A percentile compares a stretch with the other conserved stretches of the same genome.
Evolutionary conservation across 2,888 invertebrate genomes (phyloP).

Genomic region (Eupithecia subfuscata): DNA sequence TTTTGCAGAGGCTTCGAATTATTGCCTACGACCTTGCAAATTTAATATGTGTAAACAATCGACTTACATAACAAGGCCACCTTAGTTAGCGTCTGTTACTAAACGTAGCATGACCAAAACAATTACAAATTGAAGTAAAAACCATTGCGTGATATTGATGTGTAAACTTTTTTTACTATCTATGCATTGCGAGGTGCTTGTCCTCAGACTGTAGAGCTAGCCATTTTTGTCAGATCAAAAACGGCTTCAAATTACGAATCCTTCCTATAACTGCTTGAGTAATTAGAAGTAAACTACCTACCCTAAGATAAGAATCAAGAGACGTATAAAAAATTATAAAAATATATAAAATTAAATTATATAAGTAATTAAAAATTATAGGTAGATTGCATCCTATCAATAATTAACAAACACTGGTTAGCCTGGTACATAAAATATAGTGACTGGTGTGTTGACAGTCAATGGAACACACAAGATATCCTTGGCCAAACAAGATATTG

Average conservation of each 20-base stretch:
- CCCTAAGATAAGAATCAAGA: background rate
- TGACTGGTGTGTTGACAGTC: background rate
- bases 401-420: background rate
- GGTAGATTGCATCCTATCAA: background rate
- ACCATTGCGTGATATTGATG: conserved; percentile 51
- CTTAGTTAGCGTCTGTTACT: conserved; percentile 55
- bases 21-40: conserved; percentile 58
- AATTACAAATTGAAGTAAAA: conserved; percentile 58
- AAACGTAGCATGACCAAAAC: conserved; percentile 65
- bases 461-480: conserved; percentile 23
- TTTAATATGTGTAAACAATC: conserved; percentile 66
- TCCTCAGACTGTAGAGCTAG: conserved; percentile 24
- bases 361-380: too few relatives aligned
- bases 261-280: background rate
- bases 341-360: too few relatives aligned
- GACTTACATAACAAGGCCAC: conserved; percentile 68
- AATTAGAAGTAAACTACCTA: background rate
- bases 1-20: conserved; percentile 18
- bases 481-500: conserved; percentile 25
- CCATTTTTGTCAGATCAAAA: conserved; percentile 20
- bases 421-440: background rate
- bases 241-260: background rate
- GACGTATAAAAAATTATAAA: too few relatives aligned
- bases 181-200: conserved; percentile 30
- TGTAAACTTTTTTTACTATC: conserved; percentile 46